Percentiles rank a stretch among this genome's conserved stretches.
phyloP scores from a whole-genome alignment of 2,888 invertebrate species.

The Acronicta leporina region DNA sequence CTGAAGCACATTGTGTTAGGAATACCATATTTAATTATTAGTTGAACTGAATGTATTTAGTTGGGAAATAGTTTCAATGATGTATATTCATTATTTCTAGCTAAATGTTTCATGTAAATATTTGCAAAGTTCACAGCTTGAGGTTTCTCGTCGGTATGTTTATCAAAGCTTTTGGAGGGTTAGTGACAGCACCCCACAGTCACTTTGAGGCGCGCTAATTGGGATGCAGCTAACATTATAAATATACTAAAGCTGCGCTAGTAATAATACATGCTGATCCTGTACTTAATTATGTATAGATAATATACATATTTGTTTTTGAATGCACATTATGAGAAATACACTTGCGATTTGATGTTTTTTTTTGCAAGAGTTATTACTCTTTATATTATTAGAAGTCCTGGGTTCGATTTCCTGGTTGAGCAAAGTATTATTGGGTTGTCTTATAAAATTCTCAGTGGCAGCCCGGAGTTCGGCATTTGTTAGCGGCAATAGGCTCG shows the following conservation, averaged over 20 bases:
- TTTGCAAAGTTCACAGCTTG: conserved; percentile 7
- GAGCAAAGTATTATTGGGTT: no score
- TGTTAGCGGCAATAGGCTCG: no score
- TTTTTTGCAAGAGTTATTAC: no score
- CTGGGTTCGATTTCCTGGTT: no score
- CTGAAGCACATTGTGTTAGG: not conserved
- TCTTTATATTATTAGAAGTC: no score
- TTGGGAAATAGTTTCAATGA: not conserved
- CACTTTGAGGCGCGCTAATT: conserved; percentile 46
- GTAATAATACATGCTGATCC: not conserved
- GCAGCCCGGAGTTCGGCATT: no score
- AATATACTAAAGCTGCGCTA: conserved; percentile 1
- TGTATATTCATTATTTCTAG: conserved; percentile 7
- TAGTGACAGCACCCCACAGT: conserved; percentile 24
- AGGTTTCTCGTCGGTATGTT: conserved; percentile 18
- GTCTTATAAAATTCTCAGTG: no score
- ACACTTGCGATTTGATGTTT: no score
- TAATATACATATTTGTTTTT: no score
- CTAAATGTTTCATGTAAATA: conserved; percentile 13
- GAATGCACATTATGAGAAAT: no score
- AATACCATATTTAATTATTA: no score
- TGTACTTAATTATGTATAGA: not conserved
- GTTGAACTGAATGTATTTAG: no score
- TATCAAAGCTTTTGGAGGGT: conserved; percentile 23
- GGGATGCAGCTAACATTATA: conserved; percentile 22